Evolutionary conservation across 2,113 vertebrate species (phyloP).

Genomic region (Alectura lathami): DNA sequence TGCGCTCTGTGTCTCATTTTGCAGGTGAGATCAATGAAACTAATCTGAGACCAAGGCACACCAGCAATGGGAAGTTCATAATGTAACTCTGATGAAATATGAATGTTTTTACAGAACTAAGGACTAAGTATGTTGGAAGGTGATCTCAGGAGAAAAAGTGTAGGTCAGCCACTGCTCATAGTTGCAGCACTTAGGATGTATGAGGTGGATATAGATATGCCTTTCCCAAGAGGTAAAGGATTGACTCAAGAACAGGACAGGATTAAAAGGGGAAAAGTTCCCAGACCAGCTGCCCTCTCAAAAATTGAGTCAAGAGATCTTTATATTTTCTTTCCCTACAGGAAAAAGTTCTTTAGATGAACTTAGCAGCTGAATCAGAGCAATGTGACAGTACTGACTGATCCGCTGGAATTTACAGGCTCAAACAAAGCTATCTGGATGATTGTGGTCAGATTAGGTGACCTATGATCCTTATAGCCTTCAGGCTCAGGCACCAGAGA

Average conservation of each 20-base stretch:
- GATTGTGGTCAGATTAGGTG: background rate
- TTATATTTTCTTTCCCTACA: background rate
- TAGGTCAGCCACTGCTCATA: no score
- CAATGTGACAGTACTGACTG: background rate
- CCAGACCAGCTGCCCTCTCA: background rate
- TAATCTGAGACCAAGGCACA: background rate
- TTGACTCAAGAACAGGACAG: background rate
- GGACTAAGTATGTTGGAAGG: background rate
- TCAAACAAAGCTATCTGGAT: background rate
- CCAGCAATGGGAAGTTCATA: background rate
- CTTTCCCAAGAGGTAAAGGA: rapidly evolving
- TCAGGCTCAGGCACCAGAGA: background rate
- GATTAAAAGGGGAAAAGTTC: background rate
- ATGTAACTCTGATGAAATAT: background rate
- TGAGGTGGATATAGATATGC: background rate
- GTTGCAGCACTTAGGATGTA: background rate
- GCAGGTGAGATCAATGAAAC: background rate
- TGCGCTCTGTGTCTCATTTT: background rate
- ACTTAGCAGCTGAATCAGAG: background rate
- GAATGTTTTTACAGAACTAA: background rate
- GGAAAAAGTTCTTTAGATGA: background rate
- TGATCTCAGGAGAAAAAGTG: background rate
- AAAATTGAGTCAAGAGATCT: background rate
- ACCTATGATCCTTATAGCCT: background rate
- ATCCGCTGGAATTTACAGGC: background rate